Conservation (phyloP, 2,797 vertebrate species). For the Sorex maritimensis region DNA sequence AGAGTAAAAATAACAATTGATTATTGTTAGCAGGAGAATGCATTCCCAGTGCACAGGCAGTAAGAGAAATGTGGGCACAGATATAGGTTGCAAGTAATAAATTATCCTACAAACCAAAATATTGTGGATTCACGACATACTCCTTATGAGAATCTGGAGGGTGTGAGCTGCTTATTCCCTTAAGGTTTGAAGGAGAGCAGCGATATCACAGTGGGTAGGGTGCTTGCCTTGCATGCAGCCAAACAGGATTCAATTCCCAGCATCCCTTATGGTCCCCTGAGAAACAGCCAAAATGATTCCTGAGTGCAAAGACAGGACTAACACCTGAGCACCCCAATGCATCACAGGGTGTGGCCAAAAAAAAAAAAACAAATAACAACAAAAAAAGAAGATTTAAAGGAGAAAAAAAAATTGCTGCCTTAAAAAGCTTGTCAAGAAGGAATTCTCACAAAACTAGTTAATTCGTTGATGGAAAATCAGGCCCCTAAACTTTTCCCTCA, state of each 20-base stretch:
- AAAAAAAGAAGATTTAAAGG: no score
- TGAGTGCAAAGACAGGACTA: no score
- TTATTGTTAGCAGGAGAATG: not conserved
- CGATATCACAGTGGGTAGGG: no score
- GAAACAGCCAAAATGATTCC: no score
- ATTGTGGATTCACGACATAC: not conserved
- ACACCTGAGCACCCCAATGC: no score
- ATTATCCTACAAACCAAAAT: not conserved
- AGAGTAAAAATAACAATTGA: not conserved
- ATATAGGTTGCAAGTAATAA: not conserved
- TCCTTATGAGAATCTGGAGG: conserved; percentile 16
- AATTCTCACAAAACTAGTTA: conserved; percentile 54
- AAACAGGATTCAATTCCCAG: no score
- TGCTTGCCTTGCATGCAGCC: no score
- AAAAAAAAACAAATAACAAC: not conserved
- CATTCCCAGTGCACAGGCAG: not conserved
- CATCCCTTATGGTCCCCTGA: no score
- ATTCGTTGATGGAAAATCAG: conserved; percentile 49
- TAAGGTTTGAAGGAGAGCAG: not conserved
- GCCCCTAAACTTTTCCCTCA: not conserved
- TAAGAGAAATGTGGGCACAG: not conserved
- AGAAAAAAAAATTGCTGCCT: not conserved
- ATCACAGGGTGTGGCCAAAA: no score
- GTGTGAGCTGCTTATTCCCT: not conserved
- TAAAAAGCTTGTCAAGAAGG: not conserved